phyloP scores from a whole-genome alignment of 2,113 vertebrate species.

The Dicerorhinus sumatrensis region DNA sequence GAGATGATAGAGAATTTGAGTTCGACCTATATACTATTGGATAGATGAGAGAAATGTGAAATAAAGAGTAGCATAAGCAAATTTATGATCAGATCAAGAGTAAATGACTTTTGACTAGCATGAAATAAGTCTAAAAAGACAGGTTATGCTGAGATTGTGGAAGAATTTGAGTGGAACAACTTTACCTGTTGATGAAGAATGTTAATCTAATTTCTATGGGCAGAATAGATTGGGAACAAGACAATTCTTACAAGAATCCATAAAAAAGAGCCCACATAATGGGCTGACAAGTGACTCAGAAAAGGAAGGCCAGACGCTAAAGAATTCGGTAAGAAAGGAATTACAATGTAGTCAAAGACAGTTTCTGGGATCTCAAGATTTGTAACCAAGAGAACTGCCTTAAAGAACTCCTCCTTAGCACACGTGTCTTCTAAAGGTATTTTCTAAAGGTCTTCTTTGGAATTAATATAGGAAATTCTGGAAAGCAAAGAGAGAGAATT shows the following conservation, averaged over 20 bases:
- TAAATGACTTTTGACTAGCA: background rate
- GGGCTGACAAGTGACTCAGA: background rate
- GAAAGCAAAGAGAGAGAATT: background rate
- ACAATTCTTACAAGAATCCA: background rate
- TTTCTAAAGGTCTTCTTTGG: background rate
- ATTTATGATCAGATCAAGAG: background rate
- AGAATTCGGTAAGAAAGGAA: background rate
- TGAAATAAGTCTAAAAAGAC: background rate
- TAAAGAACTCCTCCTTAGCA: background rate
- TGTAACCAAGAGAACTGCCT: background rate
- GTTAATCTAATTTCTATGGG: background rate
- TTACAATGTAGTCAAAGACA: background rate
- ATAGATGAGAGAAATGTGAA: background rate
- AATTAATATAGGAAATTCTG: constrained; percentile 34
- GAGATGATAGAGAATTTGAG: background rate
- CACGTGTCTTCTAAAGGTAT: background rate
- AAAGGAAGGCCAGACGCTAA: background rate
- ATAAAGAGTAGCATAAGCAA: background rate
- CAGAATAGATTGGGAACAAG: background rate
- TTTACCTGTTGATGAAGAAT: background rate
- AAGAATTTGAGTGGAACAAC: background rate
- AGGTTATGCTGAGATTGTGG: background rate
- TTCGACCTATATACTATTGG: background rate
- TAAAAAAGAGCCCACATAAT: background rate
- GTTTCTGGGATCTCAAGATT: background rate